Conservation (phyloP, 2,797 vertebrate genomes). For the Arnoldichthys spilopterus region DNA sequence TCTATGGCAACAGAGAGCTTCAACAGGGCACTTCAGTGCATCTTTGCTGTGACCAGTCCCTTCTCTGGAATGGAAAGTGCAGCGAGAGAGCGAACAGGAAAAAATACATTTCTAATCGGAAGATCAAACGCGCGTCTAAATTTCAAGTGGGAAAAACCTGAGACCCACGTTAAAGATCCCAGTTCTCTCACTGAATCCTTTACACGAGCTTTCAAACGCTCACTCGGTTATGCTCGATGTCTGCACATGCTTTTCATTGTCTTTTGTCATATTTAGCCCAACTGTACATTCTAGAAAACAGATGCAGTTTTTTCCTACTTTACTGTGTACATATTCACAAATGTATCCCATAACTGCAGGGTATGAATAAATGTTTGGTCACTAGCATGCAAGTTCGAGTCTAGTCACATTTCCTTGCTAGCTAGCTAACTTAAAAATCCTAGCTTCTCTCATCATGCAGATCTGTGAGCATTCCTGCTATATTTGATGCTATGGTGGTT, state of each 20-base stretch:
- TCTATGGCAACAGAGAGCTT: slow-evolving; percentile 66
- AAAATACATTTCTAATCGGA: not conserved
- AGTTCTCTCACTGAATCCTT: not conserved
- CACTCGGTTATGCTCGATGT: not conserved
- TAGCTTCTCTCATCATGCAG: too few species aligned
- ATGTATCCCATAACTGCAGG: not conserved
- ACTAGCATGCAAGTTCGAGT: too few species aligned
- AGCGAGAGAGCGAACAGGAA: slow-evolving; percentile 22
- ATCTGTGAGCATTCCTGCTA: too few species aligned
- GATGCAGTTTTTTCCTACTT: not conserved
- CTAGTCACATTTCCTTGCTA: too few species aligned
- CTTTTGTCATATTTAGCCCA: not conserved
- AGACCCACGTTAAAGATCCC: not conserved
- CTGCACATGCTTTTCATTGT: not conserved
- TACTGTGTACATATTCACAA: not conserved
- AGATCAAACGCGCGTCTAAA: not conserved
- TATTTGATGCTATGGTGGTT: too few species aligned
- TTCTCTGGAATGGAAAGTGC: slow-evolving; percentile 48
- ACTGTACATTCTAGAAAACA: not conserved
- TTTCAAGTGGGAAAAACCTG: not conserved
- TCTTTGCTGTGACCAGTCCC: slow-evolving; percentile 53
- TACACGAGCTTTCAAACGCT: not conserved
- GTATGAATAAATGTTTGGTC: not conserved
- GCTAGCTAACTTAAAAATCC: too few species aligned
- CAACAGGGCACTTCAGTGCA: slow-evolving; percentile 55